These are phyloP conservation scores for Jordanella pulchra DNA, from an alignment of 2,797 vertebrate species.

Conservation along the genomic window DNA sequence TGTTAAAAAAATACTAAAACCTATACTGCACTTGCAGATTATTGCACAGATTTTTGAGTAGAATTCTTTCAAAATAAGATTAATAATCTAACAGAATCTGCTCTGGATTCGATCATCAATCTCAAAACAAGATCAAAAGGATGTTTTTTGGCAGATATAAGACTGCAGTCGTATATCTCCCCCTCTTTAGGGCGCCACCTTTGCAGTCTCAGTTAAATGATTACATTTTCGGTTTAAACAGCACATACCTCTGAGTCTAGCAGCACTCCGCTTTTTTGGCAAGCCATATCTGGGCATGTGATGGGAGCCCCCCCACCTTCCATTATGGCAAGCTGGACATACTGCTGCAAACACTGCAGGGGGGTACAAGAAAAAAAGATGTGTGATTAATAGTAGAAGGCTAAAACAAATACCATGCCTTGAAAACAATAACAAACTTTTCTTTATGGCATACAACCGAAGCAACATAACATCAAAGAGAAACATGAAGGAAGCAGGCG, in stretches of 20 bases:
- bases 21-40: too few relatives aligned
- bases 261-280: slow-evolving; percentile 83
- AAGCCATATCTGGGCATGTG: slow-evolving; percentile 92
- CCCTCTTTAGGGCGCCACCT: neutral
- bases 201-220: neutral
- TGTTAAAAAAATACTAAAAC: too few relatives aligned
- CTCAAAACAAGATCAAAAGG: too few relatives aligned
- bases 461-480: neutral
- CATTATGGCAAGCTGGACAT: slow-evolving; percentile 87
- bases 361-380: slow-evolving; percentile 32
- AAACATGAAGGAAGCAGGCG: neutral
- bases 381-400: neutral
- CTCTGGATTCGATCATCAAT: too few relatives aligned
- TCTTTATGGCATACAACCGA: neutral
- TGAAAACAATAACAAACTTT: neutral
- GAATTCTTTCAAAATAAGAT: too few relatives aligned
- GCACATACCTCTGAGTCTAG: slow-evolving; percentile 90
- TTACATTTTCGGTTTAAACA: slow-evolving; percentile 3
- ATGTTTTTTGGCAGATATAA: too few relatives aligned
- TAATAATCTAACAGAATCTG: too few relatives aligned
- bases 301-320: slow-evolving; percentile 91
- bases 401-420: neutral
- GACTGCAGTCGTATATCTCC: too few relatives aligned
- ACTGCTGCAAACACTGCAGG: slow-evolving; percentile 91
- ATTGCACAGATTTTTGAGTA: too few relatives aligned